Percentiles rank a stretch among this genome's conserved stretches.
phyloP scores from a whole-genome alignment of 2,113 vertebrate genomes.

The Halichoeres trimaculatus region DNA sequence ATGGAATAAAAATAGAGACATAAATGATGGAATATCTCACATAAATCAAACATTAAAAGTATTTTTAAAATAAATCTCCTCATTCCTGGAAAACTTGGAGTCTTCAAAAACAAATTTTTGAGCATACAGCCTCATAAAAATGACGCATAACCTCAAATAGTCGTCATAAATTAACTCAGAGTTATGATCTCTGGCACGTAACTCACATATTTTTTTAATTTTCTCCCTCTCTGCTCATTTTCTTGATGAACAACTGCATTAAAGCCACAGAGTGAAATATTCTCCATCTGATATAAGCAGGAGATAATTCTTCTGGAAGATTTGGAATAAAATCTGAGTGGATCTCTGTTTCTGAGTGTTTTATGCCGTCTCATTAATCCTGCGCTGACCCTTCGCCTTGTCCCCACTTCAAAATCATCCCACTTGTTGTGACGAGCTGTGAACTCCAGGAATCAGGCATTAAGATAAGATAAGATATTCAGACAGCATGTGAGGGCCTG shows the following conservation, averaged over 20 bases:
- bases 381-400: constrained; percentile 4
- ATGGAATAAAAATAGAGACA: too few species aligned
- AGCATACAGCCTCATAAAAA: constrained; percentile 3
- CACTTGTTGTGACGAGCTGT: constrained; percentile 33
- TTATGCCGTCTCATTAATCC: constrained; percentile 15
- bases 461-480: constrained; percentile 57
- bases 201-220: neutral
- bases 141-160: neutral
- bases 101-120: neutral
- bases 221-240: neutral
- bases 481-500: constrained; percentile 21
- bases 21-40: too few species aligned
- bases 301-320: neutral
- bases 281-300: neutral
- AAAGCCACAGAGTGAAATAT: neutral
- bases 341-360: neutral
- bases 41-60: neutral
- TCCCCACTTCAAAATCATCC: neutral
- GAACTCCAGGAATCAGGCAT: constrained; percentile 39
- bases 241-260: neutral
- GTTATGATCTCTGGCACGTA: neutral
- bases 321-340: neutral
- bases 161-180: neutral
- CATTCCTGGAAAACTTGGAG: neutral
- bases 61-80: neutral